Evolutionary conservation across 35 echinoderm and acorn worm species (phyloP).

Genomic region (Apostichopus japonicus): DNA sequence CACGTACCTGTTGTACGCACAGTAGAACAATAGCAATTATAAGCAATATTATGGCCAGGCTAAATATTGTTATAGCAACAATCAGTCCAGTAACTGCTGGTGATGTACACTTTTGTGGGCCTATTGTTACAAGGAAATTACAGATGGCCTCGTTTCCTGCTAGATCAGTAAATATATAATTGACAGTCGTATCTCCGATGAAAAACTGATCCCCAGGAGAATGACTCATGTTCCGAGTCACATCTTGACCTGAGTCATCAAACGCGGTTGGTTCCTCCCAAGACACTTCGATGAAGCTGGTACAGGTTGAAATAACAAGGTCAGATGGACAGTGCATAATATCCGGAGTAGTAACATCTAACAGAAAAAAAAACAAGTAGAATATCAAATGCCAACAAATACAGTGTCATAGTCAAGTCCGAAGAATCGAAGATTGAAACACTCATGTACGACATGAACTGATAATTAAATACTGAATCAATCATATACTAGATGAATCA

Average conservation of each 20-base stretch:
- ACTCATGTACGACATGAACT: no score
- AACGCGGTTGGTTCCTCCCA: constrained; percentile 20
- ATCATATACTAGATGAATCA: no score
- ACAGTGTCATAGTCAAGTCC: no score
- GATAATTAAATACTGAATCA: no score
- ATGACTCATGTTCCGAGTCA: neutral
- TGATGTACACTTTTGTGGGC: neutral
- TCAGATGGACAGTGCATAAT: constrained; percentile 16
- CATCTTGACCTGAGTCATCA: constrained; percentile 36
- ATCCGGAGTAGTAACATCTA: neutral
- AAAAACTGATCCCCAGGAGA: neutral
- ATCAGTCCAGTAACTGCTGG: neutral
- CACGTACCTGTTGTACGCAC: neutral
- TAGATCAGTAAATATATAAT: constrained; percentile 54
- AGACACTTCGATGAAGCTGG: neutral
- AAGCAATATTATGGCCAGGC: neutral
- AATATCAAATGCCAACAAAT: no score
- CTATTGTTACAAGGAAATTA: constrained; percentile 42
- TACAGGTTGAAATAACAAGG: neutral
- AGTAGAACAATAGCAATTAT: neutral
- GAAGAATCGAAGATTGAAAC: no score
- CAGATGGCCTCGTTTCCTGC: constrained; percentile 48
- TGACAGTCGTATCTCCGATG: constrained; percentile 10
- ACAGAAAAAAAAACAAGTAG: neutral
- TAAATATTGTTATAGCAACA: constrained; percentile 18